Percentiles rank a stretch among this genome's conserved stretches.
These are phyloP conservation scores for Hemicrepidius hirtus DNA, from an alignment of 2,888 invertebrate genomes.

Conservation along the genomic window DNA sequence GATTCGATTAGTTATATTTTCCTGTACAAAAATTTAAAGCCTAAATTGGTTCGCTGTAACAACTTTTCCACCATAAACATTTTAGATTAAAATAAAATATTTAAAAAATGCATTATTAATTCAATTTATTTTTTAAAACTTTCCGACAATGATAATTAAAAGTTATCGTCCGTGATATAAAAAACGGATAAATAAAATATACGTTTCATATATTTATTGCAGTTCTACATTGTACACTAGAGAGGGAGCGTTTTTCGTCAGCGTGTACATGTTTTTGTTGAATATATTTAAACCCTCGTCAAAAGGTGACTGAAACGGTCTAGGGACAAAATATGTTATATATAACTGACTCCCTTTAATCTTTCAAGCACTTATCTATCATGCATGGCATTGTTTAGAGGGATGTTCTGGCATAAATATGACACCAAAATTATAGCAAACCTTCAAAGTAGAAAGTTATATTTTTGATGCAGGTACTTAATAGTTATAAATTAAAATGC, in stretches of 20 bases:
- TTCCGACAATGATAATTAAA: no score
- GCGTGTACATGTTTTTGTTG: neutral
- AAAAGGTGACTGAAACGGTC: conserved; percentile 24
- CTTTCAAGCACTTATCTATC: conserved; percentile 30
- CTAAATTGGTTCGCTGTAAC: no score
- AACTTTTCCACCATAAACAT: no score
- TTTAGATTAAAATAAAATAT: no score
- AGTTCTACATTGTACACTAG: neutral
- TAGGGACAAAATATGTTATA: conserved; percentile 17
- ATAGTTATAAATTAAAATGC: no score
- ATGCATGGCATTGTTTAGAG: conserved; percentile 25
- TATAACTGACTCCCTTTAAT: conserved; percentile 25
- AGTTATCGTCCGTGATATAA: no score
- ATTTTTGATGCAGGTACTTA: no score
- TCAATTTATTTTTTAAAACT: no score
- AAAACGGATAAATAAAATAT: neutral
- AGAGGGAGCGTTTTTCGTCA: neutral
- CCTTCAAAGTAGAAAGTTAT: neutral
- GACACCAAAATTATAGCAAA: neutral
- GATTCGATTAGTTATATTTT: neutral
- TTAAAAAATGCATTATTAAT: no score
- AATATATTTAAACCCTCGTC: conserved; percentile 32
- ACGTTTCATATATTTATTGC: neutral
- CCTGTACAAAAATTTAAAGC: neutral
- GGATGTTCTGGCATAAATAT: neutral